A percentile compares a stretch with the other conserved stretches of the same genome.
Conservation (phyloP, 2,797 vertebrate genomes). For the Gymnothorax reevesii region DNA sequence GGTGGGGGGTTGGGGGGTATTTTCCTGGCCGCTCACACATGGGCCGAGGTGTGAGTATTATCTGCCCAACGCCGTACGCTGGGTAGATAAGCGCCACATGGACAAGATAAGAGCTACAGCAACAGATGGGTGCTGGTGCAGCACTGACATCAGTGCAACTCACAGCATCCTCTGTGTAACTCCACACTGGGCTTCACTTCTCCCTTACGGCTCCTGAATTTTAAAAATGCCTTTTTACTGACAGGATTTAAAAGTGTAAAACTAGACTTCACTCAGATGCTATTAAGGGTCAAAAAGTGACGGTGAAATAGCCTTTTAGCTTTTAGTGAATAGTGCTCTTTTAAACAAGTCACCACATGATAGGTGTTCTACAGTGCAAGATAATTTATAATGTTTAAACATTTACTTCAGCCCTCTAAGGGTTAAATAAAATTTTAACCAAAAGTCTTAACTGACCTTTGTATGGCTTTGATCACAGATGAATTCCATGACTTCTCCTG, state of each 20-base stretch:
- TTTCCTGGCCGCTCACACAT: conserved; percentile 56
- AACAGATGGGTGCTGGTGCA: conserved; percentile 29
- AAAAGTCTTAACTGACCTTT: background rate
- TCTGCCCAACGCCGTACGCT: conserved; percentile 65
- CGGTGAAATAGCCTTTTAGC: background rate
- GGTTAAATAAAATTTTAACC: background rate
- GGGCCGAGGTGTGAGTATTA: conserved; percentile 67
- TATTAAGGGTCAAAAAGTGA: background rate
- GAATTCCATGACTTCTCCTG: background rate
- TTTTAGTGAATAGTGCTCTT: no score
- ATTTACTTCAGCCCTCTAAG: background rate
- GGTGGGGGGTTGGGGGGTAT: no score
- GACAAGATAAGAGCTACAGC: conserved; percentile 71
- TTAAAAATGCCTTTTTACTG: background rate
- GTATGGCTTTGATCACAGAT: background rate
- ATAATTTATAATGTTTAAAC: no score
- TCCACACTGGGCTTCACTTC: background rate
- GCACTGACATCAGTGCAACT: conserved; percentile 43
- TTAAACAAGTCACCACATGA: no score
- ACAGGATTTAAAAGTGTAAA: background rate
- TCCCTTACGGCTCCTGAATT: background rate
- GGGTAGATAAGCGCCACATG: conserved; percentile 75
- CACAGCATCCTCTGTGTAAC: background rate
- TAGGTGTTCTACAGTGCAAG: no score
- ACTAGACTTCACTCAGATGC: background rate